Conservation (phyloP, 2,888 invertebrate genomes). For the Leptogaster cylindrica region DNA sequence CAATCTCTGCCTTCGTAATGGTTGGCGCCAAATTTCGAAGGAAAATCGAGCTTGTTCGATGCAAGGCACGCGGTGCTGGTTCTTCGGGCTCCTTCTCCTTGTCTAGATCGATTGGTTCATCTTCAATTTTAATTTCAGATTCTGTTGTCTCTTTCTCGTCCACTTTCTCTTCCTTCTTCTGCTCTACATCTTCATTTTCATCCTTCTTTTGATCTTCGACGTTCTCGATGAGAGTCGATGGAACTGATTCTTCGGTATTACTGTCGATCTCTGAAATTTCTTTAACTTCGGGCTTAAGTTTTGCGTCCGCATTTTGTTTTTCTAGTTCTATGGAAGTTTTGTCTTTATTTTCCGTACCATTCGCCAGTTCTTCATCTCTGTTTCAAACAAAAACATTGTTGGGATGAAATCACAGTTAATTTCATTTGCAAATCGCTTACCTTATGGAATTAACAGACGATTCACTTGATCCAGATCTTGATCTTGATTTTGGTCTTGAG, state of each 20-base stretch:
- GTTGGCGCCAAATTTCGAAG: constrained; percentile 93
- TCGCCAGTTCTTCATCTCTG: constrained; percentile 55
- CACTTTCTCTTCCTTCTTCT: constrained; percentile 44
- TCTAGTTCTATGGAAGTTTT: not conserved
- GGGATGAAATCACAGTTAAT: too few relatives aligned
- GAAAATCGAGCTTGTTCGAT: constrained; percentile 97
- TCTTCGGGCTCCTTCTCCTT: constrained; percentile 62
- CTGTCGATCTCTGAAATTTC: not conserved
- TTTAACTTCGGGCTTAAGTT: constrained; percentile 54
- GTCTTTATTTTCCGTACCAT: constrained; percentile 47
- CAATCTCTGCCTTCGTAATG: constrained; percentile 95
- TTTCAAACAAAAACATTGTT: too few relatives aligned
- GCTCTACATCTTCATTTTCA: constrained; percentile 40
- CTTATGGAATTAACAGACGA: constrained; percentile 52
- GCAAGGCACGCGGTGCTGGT: constrained; percentile 73
- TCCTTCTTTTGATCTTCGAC: constrained; percentile 45
- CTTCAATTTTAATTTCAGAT: constrained; percentile 52
- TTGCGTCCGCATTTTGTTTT: constrained; percentile 59
- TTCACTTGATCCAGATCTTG: constrained; percentile 51
- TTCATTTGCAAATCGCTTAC: not conserved
- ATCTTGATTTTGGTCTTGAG: constrained; percentile 49
- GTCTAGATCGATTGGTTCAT: constrained; percentile 62
- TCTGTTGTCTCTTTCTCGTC: constrained; percentile 49
- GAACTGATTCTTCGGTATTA: constrained; percentile 41
- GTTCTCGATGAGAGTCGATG: too few relatives aligned